Percentiles rank a stretch among this genome's conserved stretches.
Evolutionary conservation across 2,797 vertebrate genomes (phyloP).

Genomic region (Enteromius paludinosus): DNA sequence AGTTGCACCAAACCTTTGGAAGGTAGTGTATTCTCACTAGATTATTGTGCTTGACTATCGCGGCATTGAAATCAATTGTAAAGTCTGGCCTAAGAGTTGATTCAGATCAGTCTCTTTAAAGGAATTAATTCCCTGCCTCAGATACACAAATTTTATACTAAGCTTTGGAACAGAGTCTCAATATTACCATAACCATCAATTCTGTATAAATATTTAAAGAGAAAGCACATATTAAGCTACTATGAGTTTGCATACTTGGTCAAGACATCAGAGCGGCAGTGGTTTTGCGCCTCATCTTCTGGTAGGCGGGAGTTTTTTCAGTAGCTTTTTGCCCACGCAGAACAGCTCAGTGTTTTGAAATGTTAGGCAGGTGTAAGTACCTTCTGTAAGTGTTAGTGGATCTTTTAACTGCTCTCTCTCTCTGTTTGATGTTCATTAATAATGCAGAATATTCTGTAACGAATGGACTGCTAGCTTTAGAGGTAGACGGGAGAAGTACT

Average conservation of each 20-base stretch:
- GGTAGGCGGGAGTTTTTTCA: neutral
- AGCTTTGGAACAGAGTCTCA: slow-evolving; percentile 8
- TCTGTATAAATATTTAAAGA: slow-evolving; percentile 18
- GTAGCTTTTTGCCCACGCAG: neutral
- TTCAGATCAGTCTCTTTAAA: neutral
- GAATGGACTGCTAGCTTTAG: slow-evolving; percentile 21
- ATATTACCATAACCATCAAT: neutral
- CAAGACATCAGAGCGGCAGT: slow-evolving; percentile 38
- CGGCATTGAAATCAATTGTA: neutral
- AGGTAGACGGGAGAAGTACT: slow-evolving; percentile 48
- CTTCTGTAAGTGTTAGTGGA: slow-evolving; percentile 48
- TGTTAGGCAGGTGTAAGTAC: slow-evolving; percentile 44
- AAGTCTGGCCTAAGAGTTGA: neutral
- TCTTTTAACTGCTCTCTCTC: slow-evolving; percentile 27
- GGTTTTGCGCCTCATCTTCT: neutral
- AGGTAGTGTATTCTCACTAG: neutral
- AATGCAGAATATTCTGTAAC: slow-evolving; percentile 22
- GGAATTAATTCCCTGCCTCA: neutral
- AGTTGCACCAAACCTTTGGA: neutral
- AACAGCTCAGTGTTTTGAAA: slow-evolving; percentile 31
- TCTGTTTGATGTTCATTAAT: neutral
- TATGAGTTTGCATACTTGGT: slow-evolving; percentile 53
- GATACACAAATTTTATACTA: neutral
- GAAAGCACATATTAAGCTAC: neutral
- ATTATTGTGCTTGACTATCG: too few species aligned